Percentiles rank a stretch among this genome's conserved stretches.
These are phyloP conservation scores for Eumaeus atala DNA, from an alignment of 1,140 invertebrate species.

Conservation along the genomic window DNA sequence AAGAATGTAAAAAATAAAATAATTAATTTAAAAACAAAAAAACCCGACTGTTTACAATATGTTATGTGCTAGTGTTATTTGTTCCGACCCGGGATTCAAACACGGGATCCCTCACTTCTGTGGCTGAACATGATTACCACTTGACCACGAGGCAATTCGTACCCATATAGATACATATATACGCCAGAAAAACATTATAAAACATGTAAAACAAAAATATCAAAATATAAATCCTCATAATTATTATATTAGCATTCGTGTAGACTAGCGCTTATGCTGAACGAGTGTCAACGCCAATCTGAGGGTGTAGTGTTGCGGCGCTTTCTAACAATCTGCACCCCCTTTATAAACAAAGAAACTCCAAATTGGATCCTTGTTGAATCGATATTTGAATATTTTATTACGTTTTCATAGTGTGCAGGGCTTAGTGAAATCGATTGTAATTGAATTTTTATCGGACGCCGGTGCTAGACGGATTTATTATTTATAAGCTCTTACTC, in stretches of 20 bases:
- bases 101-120: too few species aligned
- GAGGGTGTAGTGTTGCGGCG: slow-evolving; percentile 12
- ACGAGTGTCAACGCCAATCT: not conserved
- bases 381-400: slow-evolving; percentile 53
- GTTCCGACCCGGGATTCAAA: too few species aligned
- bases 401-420: slow-evolving; percentile 28
- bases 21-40: too few species aligned
- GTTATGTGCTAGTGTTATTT: too few species aligned
- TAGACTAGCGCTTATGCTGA: not conserved
- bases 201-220: too few species aligned
- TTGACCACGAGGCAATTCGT: too few species aligned
- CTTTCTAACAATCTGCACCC: slow-evolving; percentile 26
- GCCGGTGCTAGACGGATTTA: slow-evolving; percentile 1
- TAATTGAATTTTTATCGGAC: slow-evolving; percentile 26
- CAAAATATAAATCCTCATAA: not conserved
- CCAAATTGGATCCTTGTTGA: slow-evolving; percentile 43
- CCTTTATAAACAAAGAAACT: slow-evolving; percentile 42
- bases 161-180: too few species aligned
- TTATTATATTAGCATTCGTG: slow-evolving; percentile 5
- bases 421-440: slow-evolving; percentile 20
- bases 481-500: slow-evolving; percentile 2
- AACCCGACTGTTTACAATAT: too few species aligned
- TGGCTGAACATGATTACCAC: too few species aligned
- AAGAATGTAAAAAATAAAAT: too few species aligned
- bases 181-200: too few species aligned